Conservation (phyloP, 2,113 vertebrate genomes). For the Vidua chalybeata region DNA sequence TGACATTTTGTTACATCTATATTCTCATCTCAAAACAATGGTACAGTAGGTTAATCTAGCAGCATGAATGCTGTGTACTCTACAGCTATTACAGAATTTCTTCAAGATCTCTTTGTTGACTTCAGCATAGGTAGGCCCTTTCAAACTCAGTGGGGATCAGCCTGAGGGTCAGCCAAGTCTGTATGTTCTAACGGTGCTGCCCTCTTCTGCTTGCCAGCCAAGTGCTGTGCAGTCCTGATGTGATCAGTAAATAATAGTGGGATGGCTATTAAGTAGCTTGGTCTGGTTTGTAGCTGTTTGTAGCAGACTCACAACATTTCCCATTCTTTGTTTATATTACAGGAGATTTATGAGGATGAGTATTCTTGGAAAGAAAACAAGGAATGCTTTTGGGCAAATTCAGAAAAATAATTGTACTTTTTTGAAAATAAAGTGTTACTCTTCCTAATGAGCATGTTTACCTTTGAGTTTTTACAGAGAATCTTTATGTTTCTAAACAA, state of each 20-base stretch:
- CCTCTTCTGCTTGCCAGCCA: not conserved
- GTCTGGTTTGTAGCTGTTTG: not conserved
- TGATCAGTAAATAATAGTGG: not conserved
- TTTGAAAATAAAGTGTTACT: not conserved
- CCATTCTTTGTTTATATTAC: not conserved
- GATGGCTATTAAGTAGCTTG: not conserved
- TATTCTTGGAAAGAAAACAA: conserved; percentile 32
- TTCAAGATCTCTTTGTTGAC: not conserved
- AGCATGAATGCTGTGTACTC: not conserved
- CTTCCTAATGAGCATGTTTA: not conserved
- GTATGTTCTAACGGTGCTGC: not conserved
- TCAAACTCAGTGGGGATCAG: not conserved
- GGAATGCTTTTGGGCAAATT: conserved; percentile 20
- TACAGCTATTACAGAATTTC: not conserved
- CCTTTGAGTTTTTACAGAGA: not conserved
- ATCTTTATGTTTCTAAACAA: not conserved
- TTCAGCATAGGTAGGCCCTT: not conserved
- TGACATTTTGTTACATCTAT: not conserved
- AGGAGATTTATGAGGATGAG: conserved; percentile 3
- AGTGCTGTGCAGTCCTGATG: not conserved
- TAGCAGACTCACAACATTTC: not conserved
- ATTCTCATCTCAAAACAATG: not conserved
- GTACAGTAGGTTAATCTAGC: not conserved
- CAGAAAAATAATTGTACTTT: not conserved
- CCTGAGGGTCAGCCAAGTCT: not conserved